Evolutionary conservation across 2,797 vertebrate genomes (phyloP).

Genomic region (Mormyrus hasselquistii): DNA sequence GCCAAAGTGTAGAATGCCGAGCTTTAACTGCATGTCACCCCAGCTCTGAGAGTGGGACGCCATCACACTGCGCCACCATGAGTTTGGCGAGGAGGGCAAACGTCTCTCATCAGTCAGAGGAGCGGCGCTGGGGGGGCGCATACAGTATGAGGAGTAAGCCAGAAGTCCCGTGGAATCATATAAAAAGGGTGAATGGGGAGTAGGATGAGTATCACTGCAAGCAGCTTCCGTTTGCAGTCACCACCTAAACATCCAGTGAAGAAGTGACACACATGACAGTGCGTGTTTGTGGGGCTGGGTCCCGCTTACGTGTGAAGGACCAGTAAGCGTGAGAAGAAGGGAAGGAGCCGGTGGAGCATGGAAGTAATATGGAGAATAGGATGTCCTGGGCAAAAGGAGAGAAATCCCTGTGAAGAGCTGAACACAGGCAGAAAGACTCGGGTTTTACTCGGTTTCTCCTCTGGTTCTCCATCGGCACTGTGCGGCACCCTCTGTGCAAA

Average conservation of each 20-base stretch:
- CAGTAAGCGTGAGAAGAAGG: slow-evolving; percentile 46
- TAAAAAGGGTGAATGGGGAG: background rate
- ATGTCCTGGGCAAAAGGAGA: background rate
- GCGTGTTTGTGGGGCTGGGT: slow-evolving; percentile 43
- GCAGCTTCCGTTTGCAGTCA: background rate
- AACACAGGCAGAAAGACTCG: background rate
- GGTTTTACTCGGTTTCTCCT: background rate
- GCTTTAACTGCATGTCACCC: background rate
- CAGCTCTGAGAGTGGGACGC: background rate
- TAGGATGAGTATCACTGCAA: slow-evolving; percentile 23
- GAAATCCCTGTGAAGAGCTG: background rate
- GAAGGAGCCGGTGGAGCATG: background rate
- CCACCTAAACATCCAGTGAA: background rate
- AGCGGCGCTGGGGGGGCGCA: background rate
- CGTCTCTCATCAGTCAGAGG: background rate
- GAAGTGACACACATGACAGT: background rate
- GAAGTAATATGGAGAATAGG: background rate
- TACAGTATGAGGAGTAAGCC: background rate
- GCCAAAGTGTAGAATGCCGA: background rate
- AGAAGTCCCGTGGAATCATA: background rate
- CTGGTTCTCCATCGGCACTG: background rate
- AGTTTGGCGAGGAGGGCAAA: background rate
- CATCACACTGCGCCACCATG: background rate
- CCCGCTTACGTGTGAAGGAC: slow-evolving; percentile 23
- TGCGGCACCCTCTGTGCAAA: background rate